A percentile compares a stretch with the other conserved stretches of the same genome.
These are phyloP conservation scores for Paratrypauchen microcephalus DNA, from an alignment of 2,797 vertebrate species.

Conservation along the genomic window DNA sequence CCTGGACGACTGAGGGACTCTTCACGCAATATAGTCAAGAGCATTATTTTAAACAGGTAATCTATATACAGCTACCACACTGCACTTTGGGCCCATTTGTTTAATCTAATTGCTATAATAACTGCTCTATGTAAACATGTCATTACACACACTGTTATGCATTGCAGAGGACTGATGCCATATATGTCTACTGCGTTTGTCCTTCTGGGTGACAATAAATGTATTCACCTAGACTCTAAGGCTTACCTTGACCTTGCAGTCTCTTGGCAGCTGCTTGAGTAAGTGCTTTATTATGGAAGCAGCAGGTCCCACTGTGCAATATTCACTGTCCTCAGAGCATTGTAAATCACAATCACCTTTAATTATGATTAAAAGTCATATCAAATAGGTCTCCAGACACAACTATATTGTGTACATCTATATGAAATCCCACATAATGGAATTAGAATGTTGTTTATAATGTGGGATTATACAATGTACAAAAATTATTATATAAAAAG, in stretches of 20 bases:
- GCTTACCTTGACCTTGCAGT: slow-evolving; percentile 57
- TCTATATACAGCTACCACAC: neutral
- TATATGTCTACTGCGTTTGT: slow-evolving; percentile 23
- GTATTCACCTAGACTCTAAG: slow-evolving; percentile 31
- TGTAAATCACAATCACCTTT: slow-evolving; percentile 66
- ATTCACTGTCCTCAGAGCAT: slow-evolving; percentile 53
- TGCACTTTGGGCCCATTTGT: too few relatives aligned
- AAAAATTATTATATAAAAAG: too few relatives aligned
- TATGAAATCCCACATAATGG: slow-evolving; percentile 50
- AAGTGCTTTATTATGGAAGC: slow-evolving; percentile 68
- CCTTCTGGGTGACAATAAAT: slow-evolving; percentile 46
- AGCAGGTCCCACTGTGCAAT: slow-evolving; percentile 48
- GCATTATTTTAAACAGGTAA: neutral
- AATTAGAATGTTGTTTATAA: neutral
- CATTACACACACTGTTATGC: neutral
- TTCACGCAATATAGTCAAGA: too few relatives aligned
- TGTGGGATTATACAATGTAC: too few relatives aligned
- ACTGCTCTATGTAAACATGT: neutral
- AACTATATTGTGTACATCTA: neutral
- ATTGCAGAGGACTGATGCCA: neutral
- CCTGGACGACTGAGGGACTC: too few relatives aligned
- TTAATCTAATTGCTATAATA: neutral
- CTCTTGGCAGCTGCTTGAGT: slow-evolving; percentile 59
- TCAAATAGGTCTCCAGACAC: slow-evolving; percentile 42
- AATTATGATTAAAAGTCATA: slow-evolving; percentile 73